phyloP scores from a whole-genome alignment of 1,140 invertebrate genomes.

The Heterodera schachtii region DNA sequence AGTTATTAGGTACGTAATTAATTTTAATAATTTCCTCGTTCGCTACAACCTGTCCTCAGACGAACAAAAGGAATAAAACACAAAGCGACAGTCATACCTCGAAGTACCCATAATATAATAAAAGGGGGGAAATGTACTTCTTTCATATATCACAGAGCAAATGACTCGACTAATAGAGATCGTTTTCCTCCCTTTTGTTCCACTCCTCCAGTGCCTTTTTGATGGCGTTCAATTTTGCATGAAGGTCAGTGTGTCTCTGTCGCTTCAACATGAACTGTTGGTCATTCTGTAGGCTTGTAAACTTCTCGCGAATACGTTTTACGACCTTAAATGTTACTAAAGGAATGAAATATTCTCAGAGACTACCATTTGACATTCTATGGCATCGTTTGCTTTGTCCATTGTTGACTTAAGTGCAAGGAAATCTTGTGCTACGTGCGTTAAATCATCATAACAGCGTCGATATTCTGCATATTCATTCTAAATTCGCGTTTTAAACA shows the following conservation, averaged over 20 bases:
- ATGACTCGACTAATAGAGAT: background rate
- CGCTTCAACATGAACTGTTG: slow-evolving; percentile 14
- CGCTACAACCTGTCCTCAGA: background rate
- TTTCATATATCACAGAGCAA: no score
- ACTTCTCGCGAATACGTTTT: slow-evolving; percentile 13
- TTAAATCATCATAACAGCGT: slow-evolving; percentile 21
- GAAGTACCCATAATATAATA: background rate
- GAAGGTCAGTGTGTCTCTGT: slow-evolving; percentile 23
- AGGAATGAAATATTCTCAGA: background rate
- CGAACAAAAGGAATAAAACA: background rate
- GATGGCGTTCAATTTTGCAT: slow-evolving; percentile 20
- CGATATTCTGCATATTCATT: slow-evolving; percentile 30
- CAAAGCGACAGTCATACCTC: background rate
- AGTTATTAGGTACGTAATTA: no score
- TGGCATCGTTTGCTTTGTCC: background rate
- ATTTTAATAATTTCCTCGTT: no score
- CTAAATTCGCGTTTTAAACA: slow-evolving; percentile 20
- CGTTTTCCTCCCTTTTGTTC: slow-evolving; percentile 17
- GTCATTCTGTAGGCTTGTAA: slow-evolving; percentile 26
- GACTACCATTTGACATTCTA: slow-evolving; percentile 17
- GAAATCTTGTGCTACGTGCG: slow-evolving; percentile 15
- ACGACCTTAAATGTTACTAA: slow-evolving; percentile 15
- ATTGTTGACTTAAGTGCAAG: background rate
- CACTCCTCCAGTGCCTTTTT: slow-evolving; percentile 24
- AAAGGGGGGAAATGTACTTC: background rate